A percentile compares a stretch with the other conserved stretches of the same genome.
These are phyloP conservation scores for Bellardia bayeri DNA, from an alignment of 2,888 invertebrate genomes.

Conservation along the genomic window DNA sequence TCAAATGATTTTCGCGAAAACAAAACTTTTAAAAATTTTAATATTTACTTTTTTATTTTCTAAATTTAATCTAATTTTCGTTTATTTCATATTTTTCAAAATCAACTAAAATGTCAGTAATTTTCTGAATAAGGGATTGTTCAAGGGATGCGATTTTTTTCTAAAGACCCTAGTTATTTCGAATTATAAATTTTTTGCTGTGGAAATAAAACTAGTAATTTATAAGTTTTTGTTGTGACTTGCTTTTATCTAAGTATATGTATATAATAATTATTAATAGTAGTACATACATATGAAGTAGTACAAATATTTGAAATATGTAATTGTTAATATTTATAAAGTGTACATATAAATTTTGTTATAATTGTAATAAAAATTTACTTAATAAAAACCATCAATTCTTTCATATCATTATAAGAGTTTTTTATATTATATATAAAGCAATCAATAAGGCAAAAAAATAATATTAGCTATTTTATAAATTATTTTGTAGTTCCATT, in stretches of 20 bases:
- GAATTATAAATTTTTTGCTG: background rate
- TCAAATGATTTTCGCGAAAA: no score
- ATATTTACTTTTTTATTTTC: no score
- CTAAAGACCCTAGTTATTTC: no score
- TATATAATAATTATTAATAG: conserved; percentile 42
- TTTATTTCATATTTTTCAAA: no score
- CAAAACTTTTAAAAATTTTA: no score
- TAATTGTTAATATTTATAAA: conserved; percentile 40
- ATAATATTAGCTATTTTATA: background rate
- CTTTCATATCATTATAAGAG: conserved; percentile 43
- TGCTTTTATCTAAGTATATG: conserved; percentile 39
- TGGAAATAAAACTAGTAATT: conserved; percentile 26
- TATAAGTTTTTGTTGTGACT: conserved; percentile 24
- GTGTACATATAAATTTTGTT: conserved; percentile 45
- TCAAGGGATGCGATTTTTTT: no score
- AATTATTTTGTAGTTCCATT: background rate
- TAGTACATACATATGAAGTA: conserved; percentile 38
- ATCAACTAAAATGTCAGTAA: no score
- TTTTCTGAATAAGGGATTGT: no score
- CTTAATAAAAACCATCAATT: conserved; percentile 43
- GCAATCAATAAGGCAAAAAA: conserved; percentile 8
- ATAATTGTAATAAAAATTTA: conserved; percentile 45
- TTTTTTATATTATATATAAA: conserved; percentile 22
- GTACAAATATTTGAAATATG: conserved; percentile 39
- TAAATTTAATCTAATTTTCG: no score